Evolutionary conservation across 2,113 vertebrate genomes (phyloP).

Genomic region (Pedionomus torquatus): DNA sequence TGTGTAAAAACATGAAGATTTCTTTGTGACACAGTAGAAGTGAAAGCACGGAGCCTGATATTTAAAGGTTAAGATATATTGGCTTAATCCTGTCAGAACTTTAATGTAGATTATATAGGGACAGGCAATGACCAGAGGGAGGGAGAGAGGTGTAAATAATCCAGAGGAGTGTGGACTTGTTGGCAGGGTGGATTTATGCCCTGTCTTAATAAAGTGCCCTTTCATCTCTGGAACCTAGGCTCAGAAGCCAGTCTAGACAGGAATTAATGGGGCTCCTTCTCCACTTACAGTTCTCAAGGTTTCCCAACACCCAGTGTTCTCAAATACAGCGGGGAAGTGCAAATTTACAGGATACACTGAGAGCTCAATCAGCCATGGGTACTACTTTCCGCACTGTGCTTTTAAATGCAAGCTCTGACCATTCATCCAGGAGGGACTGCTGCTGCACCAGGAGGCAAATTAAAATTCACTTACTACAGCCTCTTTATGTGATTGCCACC

Average conservation of each 20-base stretch:
- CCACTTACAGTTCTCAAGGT: constrained; percentile 33
- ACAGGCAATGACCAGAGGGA: constrained; percentile 42
- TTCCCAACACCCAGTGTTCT: constrained; percentile 27
- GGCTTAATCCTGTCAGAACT: constrained; percentile 41
- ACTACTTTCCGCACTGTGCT: neutral
- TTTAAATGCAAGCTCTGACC: neutral
- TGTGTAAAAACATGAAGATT: neutral
- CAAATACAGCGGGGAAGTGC: neutral
- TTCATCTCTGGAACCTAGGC: constrained; percentile 66
- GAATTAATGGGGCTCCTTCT: constrained; percentile 64
- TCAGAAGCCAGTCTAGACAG: constrained; percentile 74
- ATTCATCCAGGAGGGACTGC: neutral
- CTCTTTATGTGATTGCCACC: neutral
- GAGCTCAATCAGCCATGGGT: constrained; percentile 7
- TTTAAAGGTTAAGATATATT: neutral
- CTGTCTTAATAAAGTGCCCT: constrained; percentile 71
- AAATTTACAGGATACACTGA: neutral
- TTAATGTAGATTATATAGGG: constrained; percentile 32
- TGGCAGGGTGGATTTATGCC: constrained; percentile 62
- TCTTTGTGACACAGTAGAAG: neutral
- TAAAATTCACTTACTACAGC: neutral
- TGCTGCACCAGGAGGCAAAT: constrained; percentile 33
- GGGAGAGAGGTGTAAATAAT: constrained; percentile 59
- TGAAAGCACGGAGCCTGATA: neutral
- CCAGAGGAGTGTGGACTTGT: constrained; percentile 62